These are phyloP conservation scores for Lasioglossum leucozonium DNA, from an alignment of 2,888 invertebrate species.

Conservation along the genomic window DNA sequence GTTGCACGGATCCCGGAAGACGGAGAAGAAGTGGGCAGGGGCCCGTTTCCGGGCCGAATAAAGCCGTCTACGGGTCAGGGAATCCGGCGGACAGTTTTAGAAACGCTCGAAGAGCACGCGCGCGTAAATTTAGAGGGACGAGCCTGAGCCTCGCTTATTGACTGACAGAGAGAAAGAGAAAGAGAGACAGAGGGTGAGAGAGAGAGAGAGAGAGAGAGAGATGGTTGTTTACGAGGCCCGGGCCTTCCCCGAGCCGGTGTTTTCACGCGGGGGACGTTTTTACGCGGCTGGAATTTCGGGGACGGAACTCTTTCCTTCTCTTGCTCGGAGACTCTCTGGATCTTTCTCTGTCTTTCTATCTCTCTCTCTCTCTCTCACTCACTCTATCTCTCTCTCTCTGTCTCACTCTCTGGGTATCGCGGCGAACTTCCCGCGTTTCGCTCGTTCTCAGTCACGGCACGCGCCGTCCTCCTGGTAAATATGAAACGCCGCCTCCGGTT, in stretches of 20 bases:
- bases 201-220: background rate
- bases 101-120: slow-evolving; percentile 63
- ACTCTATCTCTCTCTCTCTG: no score
- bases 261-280: slow-evolving; percentile 22
- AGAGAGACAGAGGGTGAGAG: slow-evolving; percentile 4
- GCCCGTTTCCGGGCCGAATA: slow-evolving; percentile 65
- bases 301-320: background rate
- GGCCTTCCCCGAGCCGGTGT: background rate
- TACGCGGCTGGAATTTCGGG: slow-evolving; percentile 25
- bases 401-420: background rate
- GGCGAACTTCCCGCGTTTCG: slow-evolving; percentile 3
- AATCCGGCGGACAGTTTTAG: slow-evolving; percentile 65
- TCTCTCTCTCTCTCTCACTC: no score
- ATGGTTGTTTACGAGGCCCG: slow-evolving; percentile 50
- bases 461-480: slow-evolving; percentile 16
- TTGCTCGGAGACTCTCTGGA: background rate
- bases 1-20: slow-evolving; percentile 52
- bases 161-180: slow-evolving; percentile 36
- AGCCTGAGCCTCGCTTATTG: slow-evolving; percentile 56
- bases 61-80: slow-evolving; percentile 65
- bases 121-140: slow-evolving; percentile 65
- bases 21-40: slow-evolving; percentile 22
- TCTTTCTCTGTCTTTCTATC: no score
- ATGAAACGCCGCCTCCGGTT: background rate
- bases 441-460: slow-evolving; percentile 12